phyloP scores from a whole-genome alignment of 2,888 invertebrate genomes.

The Fissipunctia ypsillon region DNA sequence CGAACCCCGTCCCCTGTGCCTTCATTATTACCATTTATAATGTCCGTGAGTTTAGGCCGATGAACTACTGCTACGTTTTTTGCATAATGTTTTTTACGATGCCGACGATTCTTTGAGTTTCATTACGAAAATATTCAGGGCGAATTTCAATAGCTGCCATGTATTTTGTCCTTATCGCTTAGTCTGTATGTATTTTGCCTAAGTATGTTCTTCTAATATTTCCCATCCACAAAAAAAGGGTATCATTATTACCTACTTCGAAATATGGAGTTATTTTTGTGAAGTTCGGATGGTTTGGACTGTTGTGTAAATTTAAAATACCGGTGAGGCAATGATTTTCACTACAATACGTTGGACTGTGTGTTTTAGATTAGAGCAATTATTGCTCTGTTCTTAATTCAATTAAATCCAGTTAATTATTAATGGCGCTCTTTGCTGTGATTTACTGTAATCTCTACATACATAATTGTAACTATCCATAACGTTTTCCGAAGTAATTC shows the following conservation, averaged over 20 bases:
- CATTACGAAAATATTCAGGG: slow-evolving; percentile 5
- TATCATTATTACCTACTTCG: no score
- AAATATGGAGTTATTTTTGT: background rate
- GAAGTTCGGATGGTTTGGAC: background rate
- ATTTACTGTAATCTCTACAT: no score
- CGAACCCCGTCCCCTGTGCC: slow-evolving; percentile 52
- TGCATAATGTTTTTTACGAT: slow-evolving; percentile 61
- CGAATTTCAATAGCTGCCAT: background rate
- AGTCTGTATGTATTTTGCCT: no score
- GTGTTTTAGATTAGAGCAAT: background rate
- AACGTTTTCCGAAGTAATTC: background rate
- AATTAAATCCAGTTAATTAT: no score
- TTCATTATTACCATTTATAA: slow-evolving; percentile 68
- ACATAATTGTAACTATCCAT: background rate
- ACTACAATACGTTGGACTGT: no score
- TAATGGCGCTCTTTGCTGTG: no score
- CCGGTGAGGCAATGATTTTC: background rate
- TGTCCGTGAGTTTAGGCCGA: slow-evolving; percentile 48
- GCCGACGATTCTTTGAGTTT: slow-evolving; percentile 14
- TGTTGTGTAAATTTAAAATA: background rate
- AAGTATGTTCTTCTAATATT: no score
- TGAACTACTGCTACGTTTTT: slow-evolving; percentile 47
- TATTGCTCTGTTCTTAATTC: no score
- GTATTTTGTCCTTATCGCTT: no score
- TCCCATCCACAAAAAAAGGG: no score